phyloP scores from a whole-genome alignment of 2,113 vertebrate species.

The Silurus glanis region DNA sequence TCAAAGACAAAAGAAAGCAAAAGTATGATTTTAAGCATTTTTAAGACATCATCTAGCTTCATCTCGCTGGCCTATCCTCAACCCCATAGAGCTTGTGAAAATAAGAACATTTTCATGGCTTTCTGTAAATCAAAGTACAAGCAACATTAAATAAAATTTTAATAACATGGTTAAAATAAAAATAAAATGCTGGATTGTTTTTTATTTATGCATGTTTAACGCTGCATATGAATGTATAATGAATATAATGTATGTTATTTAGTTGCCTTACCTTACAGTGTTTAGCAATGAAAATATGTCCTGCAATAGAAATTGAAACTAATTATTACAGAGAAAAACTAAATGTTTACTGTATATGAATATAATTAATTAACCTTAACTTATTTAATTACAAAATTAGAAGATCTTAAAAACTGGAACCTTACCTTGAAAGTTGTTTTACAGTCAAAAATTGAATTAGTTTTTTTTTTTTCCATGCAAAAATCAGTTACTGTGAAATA shows the following conservation, averaged over 20 bases:
- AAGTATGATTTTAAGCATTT: too few relatives aligned
- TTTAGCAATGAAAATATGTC: constrained; percentile 29
- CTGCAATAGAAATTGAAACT: constrained; percentile 35
- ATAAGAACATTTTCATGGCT: too few relatives aligned
- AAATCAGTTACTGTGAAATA: background rate
- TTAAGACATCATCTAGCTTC: too few relatives aligned
- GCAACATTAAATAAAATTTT: too few relatives aligned
- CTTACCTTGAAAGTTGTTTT: constrained; percentile 47
- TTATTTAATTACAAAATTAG: background rate
- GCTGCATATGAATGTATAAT: too few relatives aligned
- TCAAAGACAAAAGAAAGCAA: too few relatives aligned
- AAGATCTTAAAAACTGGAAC: background rate
- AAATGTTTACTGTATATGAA: background rate
- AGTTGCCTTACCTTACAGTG: constrained; percentile 45
- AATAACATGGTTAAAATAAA: too few relatives aligned
- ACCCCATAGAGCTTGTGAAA: too few relatives aligned
- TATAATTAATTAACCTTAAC: background rate
- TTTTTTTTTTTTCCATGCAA: background rate
- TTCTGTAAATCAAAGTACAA: too few relatives aligned
- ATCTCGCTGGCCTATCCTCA: too few relatives aligned
- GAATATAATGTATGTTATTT: constrained; percentile 13
- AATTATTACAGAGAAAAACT: background rate
- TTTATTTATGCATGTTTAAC: too few relatives aligned
- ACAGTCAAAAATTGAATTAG: constrained; percentile 49
- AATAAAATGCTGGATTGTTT: too few relatives aligned